Evolutionary conservation across 2,113 vertebrate genomes (phyloP), one percentile per base, ranked within the genome.

Genomic region (Psittacus erithacus): DNA sequence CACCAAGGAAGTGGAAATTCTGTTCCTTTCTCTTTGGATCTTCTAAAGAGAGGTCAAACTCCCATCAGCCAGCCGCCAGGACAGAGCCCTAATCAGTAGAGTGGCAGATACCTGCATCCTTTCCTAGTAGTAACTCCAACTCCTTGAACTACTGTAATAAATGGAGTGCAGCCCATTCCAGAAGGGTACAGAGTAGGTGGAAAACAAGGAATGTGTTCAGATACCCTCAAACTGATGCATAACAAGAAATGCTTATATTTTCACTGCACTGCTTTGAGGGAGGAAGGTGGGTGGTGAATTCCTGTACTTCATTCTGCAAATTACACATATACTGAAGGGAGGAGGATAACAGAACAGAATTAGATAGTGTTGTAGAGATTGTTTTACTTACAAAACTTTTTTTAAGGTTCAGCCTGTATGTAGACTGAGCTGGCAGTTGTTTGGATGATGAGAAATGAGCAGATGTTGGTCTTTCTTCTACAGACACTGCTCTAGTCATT

Each of bases 221-320:
- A 70, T 82, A 82, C 17, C 82, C 57, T 93, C 87, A 79, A 95
- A 73, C 65, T 94, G 65, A 82, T 73, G 44, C 78, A 49, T 73
- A 87, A 64, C 69, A 91, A 79, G 57, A 82, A 87, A 79, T 17
- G 13, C 47, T 86, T 92, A 3, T 89, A n/a, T 95, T 94, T 92
- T 35, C 31, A 83, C 55, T 89, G 65, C 23, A 19, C 73, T 82
- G 27, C 47, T 93, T 19, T 78, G 81, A 79, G 87, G 86, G 91
- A 95, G 84, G 81, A 75, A 90, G n/a, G 89, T 97, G 81, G 76
- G 94, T 82, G 86, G 73, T 91, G 69, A 82, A 89, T 89, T 88
- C 50, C 65, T 82, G 60, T 86, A 64, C 44, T 95, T 94, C 38
- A 17, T 89, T 87, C 78, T 91, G 70, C 78, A 92, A 85, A 87